Evolutionary conservation across 2,797 vertebrate species (phyloP), one percentile per base, ranked within the genome.

Genomic region (Poecilia gillii): DNA sequence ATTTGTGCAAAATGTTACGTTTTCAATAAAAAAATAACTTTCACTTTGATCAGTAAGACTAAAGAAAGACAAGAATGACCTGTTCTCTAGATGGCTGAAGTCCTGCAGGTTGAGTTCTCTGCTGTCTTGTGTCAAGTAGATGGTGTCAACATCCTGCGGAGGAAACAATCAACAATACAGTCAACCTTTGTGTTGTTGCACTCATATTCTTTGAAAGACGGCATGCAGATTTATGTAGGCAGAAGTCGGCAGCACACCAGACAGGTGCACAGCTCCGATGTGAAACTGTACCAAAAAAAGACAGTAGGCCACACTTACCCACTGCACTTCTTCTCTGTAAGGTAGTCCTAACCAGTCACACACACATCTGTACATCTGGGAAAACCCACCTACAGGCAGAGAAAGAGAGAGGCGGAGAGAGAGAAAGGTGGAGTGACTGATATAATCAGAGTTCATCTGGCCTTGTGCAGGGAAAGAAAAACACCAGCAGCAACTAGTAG

Each of bases 101-200:
- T 99, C 98, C 90, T 99, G 98, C 74, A 99, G 95, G 93, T 98
- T 99, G 85, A 99, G 83, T 74, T 99, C 98, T 85, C 97, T 95
- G 53, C 97, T 98, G 92, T 99, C 98, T 96, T 99, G 98, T 2
- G 97, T 99, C 93, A 99, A 94, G 92, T 99, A 99, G 91, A 99
- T 99, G 0, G 98, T 99, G 91, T 99, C 98, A 28, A 99, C 98
- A 80, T 99, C 98, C 98, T 99, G 84, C 79, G 82, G 68, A 18
- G 49, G 70, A 81, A 77, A 82, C 28, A 73, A 76, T 16, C 25
- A 36, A 77, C 57, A 49, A 43, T 76, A 55, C 12, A 55, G 1
- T 41, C 20, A 33, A 25, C 18, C 64, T 49, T 43, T 46, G 1
- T 75, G 43, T 28, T 77, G 43, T 33, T 11, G 25, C 3, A 51